Base-by-base conservation (phyloP, 2,888 invertebrate species). In the Sinelater perroti region DNA sequence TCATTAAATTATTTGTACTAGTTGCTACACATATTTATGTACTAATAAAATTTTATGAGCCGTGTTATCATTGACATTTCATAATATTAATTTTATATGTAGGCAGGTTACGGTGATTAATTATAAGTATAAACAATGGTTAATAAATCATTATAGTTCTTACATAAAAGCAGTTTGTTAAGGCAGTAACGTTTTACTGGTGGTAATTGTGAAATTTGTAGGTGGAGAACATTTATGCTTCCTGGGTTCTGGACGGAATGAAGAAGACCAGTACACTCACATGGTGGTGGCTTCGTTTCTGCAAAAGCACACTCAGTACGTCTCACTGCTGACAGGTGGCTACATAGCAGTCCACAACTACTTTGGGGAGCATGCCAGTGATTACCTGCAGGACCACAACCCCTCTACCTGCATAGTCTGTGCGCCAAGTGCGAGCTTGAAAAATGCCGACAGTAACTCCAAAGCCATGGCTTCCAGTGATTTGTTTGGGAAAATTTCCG, bases 221-320 rank as follows among this genome's bases (percentile, higher is more conserved):
- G 76, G 93, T 67, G 89, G 95, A 63, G 89, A 94, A 75, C 93
- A 94, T 76, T 85, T 97, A 62, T 94, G 94, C 70, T 93, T 94
- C 75, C 86, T 98, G 74, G 97, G 97, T 31, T 95, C 95, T 60
- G 97, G 97, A 1, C 85, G 94, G 40, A 87, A 91, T 67, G 95
- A 96, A 72, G 94, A 95, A 79, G 97, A 97, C 77, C 93, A 93
- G 69, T 96, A 95, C 75, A 95, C 97, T 11, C 92, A 97, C 75
- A 99, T 99, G 98, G 97, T 97, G 16, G 93, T 99, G 10, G 95
- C 98, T 3, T 94, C 95, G 53, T 97, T 99, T 78, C 82, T 99
- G 38, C 97, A 97, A 78, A 91, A 93, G 75, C 92, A 94, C 74
- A 93, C 92, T 0, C 90, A 91, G 69, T 97, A 93, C 75, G 93